phyloP scores from a whole-genome alignment of 2,797 vertebrate species.

The Nannoperca obscura region DNA sequence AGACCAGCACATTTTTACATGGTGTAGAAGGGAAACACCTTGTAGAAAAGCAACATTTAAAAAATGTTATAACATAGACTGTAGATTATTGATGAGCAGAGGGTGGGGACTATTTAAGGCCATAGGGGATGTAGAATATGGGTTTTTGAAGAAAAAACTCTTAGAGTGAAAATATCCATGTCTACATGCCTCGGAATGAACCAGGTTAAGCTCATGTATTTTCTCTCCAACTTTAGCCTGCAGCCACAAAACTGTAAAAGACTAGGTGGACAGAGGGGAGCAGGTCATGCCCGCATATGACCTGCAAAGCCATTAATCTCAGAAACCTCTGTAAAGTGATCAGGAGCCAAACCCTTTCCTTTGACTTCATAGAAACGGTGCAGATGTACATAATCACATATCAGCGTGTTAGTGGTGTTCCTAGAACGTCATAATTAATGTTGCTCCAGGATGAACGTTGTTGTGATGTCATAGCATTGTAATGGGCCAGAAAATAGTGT shows the following conservation, averaged over 20 bases:
- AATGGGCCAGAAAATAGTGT: too few relatives aligned
- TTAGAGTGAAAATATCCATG: conserved; percentile 7
- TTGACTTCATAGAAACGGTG: conserved; percentile 41
- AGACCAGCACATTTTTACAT: conserved; percentile 49
- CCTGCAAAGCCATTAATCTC: conserved; percentile 68
- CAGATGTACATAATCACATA: conserved; percentile 9
- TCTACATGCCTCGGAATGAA: conserved; percentile 24
- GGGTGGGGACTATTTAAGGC: conserved; percentile 7
- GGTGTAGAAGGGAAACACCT: conserved; percentile 23
- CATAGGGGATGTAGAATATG: conserved; percentile 2
- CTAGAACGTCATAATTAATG: too few relatives aligned
- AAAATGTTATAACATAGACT: conserved; percentile 5
- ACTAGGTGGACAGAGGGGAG: conserved; percentile 52
- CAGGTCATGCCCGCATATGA: conserved; percentile 72
- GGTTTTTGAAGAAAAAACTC: not conserved
- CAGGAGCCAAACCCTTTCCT: conserved; percentile 42
- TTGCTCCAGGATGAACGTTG: too few relatives aligned
- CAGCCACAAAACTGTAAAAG: conserved; percentile 62
- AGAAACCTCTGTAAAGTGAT: conserved; percentile 41
- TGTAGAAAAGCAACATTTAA: conserved; percentile 12
- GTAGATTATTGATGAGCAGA: conserved; percentile 28
- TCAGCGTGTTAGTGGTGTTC: too few relatives aligned
- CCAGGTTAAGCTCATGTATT: conserved; percentile 26
- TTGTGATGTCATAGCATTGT: too few relatives aligned
- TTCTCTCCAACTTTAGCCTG: conserved; percentile 41